Conservation (phyloP, 2,888 invertebrate genomes). For the Acrocera orbiculus region DNA sequence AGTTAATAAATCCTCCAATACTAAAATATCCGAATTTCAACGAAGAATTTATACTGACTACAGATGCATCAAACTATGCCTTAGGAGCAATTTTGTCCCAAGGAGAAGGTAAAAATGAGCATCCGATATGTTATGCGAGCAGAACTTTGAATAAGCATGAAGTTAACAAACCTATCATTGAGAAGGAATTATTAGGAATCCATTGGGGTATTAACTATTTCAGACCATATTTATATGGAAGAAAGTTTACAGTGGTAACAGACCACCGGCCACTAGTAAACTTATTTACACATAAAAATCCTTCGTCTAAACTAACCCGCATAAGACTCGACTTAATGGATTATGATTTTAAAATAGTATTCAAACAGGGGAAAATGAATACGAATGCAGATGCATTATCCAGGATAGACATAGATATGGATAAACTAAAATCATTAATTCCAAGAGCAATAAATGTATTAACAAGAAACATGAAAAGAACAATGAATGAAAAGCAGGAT, state of each 20-base stretch:
- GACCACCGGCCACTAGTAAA: slow-evolving; percentile 18
- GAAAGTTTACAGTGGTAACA: slow-evolving; percentile 16
- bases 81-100: slow-evolving; percentile 18
- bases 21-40: slow-evolving; percentile 8
- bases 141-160: slow-evolving; percentile 15
- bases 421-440: not conserved
- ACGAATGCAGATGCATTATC: slow-evolving; percentile 2
- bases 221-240: slow-evolving; percentile 18
- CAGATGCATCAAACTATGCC: too few relatives aligned
- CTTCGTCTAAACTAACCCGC: slow-evolving; percentile 15
- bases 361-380: not conserved
- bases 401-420: not conserved
- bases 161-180: slow-evolving; percentile 15
- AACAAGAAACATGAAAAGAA: not conserved
- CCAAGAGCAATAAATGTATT: slow-evolving; percentile 10
- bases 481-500: too few relatives aligned
- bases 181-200: slow-evolving; percentile 15
- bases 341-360: slow-evolving; percentile 13
- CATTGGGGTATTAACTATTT: slow-evolving; percentile 15
- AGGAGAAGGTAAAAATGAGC: slow-evolving; percentile 10
- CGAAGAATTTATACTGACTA: too few relatives aligned
- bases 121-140: slow-evolving; percentile 17
- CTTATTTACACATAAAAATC: slow-evolving; percentile 14
- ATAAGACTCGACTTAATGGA: slow-evolving; percentile 17
- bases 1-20: slow-evolving; percentile 3